A percentile compares a stretch with the other conserved stretches of the same genome.
Evolutionary conservation across 2,888 invertebrate species (phyloP).

Genomic region (Tachina grossa): DNA sequence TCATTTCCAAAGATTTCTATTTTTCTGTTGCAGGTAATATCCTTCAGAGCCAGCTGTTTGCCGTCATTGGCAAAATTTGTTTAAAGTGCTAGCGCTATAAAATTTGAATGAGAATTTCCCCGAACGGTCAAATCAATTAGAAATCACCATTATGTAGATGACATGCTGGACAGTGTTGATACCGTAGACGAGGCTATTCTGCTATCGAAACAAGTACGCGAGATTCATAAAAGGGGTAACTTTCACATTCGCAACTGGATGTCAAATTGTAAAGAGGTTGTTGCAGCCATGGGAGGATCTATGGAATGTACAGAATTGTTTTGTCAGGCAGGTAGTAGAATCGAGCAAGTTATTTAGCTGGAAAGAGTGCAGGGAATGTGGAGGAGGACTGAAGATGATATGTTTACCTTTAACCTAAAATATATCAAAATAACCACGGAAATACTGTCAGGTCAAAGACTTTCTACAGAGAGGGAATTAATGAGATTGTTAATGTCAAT

Average conservation of each 20-base stretch:
- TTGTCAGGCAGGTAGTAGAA: not conserved
- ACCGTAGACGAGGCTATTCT: too few relatives aligned
- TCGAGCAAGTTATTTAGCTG: not conserved
- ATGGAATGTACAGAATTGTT: not conserved
- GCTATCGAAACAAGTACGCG: too few relatives aligned
- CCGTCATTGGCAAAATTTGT: conserved; percentile 72
- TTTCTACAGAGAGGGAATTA: conserved; percentile 67
- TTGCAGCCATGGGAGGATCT: not conserved
- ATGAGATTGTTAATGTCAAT: conserved; percentile 65
- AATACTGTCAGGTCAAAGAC: not conserved
- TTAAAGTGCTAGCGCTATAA: conserved; percentile 67
- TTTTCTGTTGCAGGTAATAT: conserved; percentile 72
- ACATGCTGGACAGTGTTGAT: too few relatives aligned
- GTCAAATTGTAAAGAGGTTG: not conserved
- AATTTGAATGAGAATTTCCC: conserved; percentile 62
- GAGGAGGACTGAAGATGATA: not conserved
- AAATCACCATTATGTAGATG: conserved; percentile 74
- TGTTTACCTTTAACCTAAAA: too few relatives aligned
- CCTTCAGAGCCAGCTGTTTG: conserved; percentile 73
- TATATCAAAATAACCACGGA: not conserved
- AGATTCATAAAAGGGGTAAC: too few relatives aligned
- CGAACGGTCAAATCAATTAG: conserved; percentile 66
- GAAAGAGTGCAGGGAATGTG: not conserved
- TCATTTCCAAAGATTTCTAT: conserved; percentile 76
- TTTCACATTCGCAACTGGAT: conserved; percentile 2